Conservation (phyloP, 2,888 invertebrate genomes). For the Ornithoptera alexandrae region DNA sequence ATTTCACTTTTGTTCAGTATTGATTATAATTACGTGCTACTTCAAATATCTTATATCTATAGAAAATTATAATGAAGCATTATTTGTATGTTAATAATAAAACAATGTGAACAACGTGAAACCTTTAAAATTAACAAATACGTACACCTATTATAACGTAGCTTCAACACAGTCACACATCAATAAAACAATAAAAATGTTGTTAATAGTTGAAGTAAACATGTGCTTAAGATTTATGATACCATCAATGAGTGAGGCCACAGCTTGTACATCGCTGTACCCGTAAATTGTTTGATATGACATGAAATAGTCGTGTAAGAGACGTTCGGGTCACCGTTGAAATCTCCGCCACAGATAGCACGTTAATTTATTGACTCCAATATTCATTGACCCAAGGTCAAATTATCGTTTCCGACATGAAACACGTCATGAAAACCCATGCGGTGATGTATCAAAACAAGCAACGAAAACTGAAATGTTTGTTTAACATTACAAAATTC, state of each 20-base stretch:
- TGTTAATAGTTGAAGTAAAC: conserved; percentile 6
- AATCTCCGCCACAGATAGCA: conserved; percentile 24
- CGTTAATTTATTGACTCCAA: conserved; percentile 31
- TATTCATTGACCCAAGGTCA: conserved; percentile 27
- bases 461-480: too few species aligned
- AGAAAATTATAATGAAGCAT: background rate
- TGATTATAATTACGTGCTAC: background rate
- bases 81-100: background rate
- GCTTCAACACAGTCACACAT: background rate
- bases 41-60: background rate
- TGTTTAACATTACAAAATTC: too few species aligned
- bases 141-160: background rate
- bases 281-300: conserved; percentile 67
- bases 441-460: too few species aligned
- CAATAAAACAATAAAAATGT: conserved; percentile 5
- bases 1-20: background rate
- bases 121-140: background rate
- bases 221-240: conserved; percentile 37
- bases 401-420: conserved; percentile 5
- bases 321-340: conserved; percentile 31
- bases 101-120: background rate
- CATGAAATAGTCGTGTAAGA: conserved; percentile 49
- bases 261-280: conserved; percentile 47
- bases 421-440: too few species aligned
- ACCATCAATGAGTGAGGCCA: conserved; percentile 55